phyloP scores from a whole-genome alignment of 1,140 invertebrate species.

The Hestina assimilis region DNA sequence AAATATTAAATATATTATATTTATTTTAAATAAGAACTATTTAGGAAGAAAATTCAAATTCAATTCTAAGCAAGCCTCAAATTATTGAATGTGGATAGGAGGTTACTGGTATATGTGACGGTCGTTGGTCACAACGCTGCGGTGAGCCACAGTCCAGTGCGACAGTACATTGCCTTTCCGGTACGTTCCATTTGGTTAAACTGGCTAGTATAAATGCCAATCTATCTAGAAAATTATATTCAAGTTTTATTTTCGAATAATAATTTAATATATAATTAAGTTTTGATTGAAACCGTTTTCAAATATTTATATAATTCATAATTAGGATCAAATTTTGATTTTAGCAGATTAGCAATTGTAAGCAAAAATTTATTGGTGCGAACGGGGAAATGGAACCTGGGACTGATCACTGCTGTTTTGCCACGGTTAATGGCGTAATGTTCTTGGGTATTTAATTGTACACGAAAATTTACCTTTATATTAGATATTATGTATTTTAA shows the following conservation, averaged over 20 bases:
- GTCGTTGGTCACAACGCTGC: background rate
- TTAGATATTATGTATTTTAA: no score
- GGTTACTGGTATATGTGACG: background rate
- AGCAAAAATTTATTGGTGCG: background rate
- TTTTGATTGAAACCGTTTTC: conserved; percentile 7
- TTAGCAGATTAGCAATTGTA: background rate
- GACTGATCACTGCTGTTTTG: no score
- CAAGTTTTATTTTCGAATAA: background rate
- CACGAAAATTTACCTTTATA: no score
- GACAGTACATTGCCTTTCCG: background rate
- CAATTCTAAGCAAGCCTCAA: no score
- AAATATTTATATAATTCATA: conserved; percentile 1
- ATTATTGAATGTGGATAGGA: no score
- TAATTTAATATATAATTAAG: background rate
- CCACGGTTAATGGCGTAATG: no score
- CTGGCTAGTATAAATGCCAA: background rate
- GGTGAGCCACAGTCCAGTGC: background rate
- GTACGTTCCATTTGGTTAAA: background rate
- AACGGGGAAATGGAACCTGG: background rate
- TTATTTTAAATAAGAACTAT: no score
- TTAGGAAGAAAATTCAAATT: no score
- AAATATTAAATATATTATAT: no score
- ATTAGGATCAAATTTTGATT: conserved; percentile 12
- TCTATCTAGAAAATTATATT: background rate
- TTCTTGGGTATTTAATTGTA: no score